phyloP scores from a whole-genome alignment of 2,888 invertebrate species.

The Brachyptera putata region DNA sequence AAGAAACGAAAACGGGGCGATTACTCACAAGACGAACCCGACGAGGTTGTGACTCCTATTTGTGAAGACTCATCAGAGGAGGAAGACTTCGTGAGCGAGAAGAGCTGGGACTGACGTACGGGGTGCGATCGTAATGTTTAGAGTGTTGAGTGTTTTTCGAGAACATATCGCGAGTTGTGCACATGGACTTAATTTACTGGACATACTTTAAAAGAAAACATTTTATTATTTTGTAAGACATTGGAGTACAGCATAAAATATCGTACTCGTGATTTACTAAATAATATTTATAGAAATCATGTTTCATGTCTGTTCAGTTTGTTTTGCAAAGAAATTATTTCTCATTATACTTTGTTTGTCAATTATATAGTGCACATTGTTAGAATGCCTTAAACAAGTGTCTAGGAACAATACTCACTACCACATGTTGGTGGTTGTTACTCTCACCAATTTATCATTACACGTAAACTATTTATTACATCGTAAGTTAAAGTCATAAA shows the following conservation, averaged over 20 bases:
- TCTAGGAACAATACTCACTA: slow-evolving; percentile 25
- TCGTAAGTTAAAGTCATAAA: slow-evolving; percentile 3
- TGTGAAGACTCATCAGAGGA: slow-evolving; percentile 36
- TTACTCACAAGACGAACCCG: slow-evolving; percentile 30
- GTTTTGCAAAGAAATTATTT: neutral
- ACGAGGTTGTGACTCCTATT: slow-evolving; percentile 34
- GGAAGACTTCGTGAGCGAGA: slow-evolving; percentile 40
- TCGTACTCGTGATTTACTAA: too few relatives aligned
- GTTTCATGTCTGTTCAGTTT: slow-evolving; percentile 10
- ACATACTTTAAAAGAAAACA: neutral
- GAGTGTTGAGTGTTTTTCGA: slow-evolving; percentile 10
- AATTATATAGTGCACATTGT: slow-evolving; percentile 15
- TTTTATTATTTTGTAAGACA: slow-evolving; percentile 14
- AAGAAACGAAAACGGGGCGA: slow-evolving; percentile 29
- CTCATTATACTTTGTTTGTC: slow-evolving; percentile 2
- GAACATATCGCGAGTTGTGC: slow-evolving; percentile 14
- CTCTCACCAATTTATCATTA: slow-evolving; percentile 21
- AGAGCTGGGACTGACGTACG: slow-evolving; percentile 41
- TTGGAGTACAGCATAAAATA: slow-evolving; percentile 2
- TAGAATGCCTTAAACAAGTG: slow-evolving; percentile 19
- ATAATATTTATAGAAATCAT: slow-evolving; percentile 7
- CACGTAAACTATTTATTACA: slow-evolving; percentile 25
- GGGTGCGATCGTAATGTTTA: neutral
- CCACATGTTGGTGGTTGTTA: slow-evolving; percentile 8
- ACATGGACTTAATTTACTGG: neutral